Percentiles rank a stretch among this genome's conserved stretches.
Evolutionary conservation across 2,113 vertebrate genomes (phyloP).

Genomic region (Stictonetta naevosa): DNA sequence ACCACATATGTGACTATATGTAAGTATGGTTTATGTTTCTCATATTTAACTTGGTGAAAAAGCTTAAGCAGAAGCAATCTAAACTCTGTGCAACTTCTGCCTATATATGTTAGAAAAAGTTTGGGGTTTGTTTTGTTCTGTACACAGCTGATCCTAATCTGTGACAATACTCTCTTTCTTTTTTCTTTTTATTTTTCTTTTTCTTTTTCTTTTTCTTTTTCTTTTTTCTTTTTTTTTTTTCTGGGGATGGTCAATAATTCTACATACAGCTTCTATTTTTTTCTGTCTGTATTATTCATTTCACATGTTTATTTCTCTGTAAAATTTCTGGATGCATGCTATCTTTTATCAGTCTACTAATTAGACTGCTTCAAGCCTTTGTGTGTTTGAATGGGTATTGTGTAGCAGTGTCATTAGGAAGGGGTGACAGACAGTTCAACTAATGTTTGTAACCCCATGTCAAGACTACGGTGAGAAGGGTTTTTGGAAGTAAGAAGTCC

Average conservation of each 20-base stretch:
- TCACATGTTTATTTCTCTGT: background rate
- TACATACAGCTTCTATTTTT: background rate
- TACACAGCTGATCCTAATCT: background rate
- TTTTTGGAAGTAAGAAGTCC: background rate
- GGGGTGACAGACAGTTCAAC: background rate
- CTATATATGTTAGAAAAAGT: fast-evolving
- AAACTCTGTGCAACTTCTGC: background rate
- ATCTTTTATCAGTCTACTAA: background rate
- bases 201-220: too few species aligned
- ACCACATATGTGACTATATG: fast-evolving
- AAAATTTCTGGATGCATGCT: background rate
- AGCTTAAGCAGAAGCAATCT: background rate
- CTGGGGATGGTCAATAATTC: background rate
- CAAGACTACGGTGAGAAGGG: background rate
- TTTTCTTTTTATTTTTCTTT: too few species aligned
- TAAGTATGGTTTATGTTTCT: background rate
- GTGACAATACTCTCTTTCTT: background rate
- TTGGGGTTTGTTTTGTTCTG: background rate
- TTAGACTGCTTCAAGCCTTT: background rate
- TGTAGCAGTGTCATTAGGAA: background rate
- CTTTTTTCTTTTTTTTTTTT: too few species aligned
- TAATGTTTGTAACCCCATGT: background rate
- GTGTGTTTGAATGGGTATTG: background rate
- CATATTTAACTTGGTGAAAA: too few species aligned
- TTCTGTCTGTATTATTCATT: background rate